A percentile compares a stretch with the other conserved stretches of the same genome.
Conservation (phyloP, 2,888 invertebrate species). For the Oscheius sp. region DNA sequence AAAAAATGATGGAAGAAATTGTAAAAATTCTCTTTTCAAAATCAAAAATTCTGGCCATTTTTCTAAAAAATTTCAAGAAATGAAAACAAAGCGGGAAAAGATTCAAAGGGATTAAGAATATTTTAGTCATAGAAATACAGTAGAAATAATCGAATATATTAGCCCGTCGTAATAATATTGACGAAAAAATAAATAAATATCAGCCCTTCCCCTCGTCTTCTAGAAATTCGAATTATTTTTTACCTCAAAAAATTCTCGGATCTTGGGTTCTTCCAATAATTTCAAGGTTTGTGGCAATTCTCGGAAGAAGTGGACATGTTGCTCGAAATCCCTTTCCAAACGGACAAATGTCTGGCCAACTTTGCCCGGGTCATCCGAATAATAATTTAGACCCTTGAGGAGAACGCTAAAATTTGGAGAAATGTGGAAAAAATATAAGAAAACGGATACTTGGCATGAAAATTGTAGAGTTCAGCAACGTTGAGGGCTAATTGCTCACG, state of each 20-base stretch:
- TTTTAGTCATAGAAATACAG: not conserved
- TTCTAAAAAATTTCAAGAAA: not conserved
- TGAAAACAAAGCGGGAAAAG: slow-evolving; percentile 10
- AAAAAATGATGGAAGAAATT: no score
- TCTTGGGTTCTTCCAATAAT: slow-evolving; percentile 77
- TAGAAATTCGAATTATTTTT: slow-evolving; percentile 11
- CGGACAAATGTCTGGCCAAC: slow-evolving; percentile 89
- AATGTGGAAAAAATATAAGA: not conserved
- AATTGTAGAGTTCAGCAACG: slow-evolving; percentile 72
- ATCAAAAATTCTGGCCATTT: not conserved
- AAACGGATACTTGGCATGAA: slow-evolving; percentile 70
- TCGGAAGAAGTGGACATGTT: slow-evolving; percentile 82
- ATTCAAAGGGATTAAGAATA: not conserved
- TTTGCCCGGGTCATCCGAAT: slow-evolving; percentile 83
- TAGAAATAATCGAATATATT: slow-evolving; percentile 17
- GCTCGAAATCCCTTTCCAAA: slow-evolving; percentile 89
- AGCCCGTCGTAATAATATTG: slow-evolving; percentile 35
- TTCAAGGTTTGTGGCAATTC: slow-evolving; percentile 87
- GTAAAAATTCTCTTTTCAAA: no score
- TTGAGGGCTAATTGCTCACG: slow-evolving; percentile 66
- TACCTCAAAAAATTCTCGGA: slow-evolving; percentile 70
- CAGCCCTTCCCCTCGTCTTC: not conserved
- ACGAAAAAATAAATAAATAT: not conserved
- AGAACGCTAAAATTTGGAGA: slow-evolving; percentile 81
- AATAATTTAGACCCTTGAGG: slow-evolving; percentile 91